Conservation (phyloP, 2,113 vertebrate genomes). For the Hydrochoerus hydrochaeris region DNA sequence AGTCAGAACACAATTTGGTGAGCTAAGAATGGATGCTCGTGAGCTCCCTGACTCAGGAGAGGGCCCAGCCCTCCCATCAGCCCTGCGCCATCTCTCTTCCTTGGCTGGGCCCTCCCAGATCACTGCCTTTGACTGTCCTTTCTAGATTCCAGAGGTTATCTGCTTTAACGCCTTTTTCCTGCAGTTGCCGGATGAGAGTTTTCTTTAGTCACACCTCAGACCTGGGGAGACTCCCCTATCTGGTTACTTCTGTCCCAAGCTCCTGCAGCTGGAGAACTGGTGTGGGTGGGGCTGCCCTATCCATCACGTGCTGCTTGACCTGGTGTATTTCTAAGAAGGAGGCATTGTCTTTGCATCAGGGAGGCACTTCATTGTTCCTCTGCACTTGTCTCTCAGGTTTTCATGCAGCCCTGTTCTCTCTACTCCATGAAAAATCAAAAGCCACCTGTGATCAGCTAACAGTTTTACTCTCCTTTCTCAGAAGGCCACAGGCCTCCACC, state of each 20-base stretch:
- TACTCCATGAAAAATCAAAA: constrained; percentile 32
- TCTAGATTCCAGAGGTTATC: neutral
- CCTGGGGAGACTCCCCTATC: neutral
- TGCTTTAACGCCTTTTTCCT: neutral
- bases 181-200: neutral
- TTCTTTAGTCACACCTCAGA: neutral
- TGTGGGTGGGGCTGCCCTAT: neutral
- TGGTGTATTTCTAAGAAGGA: neutral
- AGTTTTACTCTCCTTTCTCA: neutral
- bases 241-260: neutral
- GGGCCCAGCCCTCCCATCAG: neutral
- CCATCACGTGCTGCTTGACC: neutral
- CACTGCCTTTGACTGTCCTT: neutral
- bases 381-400: constrained; percentile 12
- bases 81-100: neutral
- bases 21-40: neutral
- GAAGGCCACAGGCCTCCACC: accelerated
- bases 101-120: too few species aligned
- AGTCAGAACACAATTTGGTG: neutral
- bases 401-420: neutral
- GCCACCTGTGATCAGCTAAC: neutral
- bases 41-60: neutral
- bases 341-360: constrained; percentile 12
- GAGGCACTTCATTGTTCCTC: neutral
- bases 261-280: neutral